Conservation (phyloP, 1,140 invertebrate genomes). For the Eufriesea mexicana region DNA sequence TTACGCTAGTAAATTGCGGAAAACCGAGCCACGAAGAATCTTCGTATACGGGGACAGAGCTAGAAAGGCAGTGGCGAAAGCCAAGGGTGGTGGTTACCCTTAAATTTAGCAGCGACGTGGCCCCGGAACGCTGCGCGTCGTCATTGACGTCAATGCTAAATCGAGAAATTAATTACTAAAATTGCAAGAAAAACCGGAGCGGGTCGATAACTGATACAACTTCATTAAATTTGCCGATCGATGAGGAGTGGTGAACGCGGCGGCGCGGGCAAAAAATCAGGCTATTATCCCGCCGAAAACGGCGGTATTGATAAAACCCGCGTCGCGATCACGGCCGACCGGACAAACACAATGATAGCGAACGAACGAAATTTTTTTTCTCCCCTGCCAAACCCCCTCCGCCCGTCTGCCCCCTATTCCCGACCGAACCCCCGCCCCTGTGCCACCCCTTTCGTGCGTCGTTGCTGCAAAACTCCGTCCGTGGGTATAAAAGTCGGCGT, state of each 20-base stretch:
- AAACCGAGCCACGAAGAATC: no score
- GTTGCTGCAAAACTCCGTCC: constrained; percentile 38
- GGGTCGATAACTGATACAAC: constrained; percentile 49
- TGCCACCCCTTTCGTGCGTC: constrained; percentile 7
- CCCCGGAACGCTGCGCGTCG: no score
- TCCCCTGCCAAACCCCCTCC: neutral
- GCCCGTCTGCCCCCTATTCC: neutral
- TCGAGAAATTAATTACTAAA: constrained; percentile 53
- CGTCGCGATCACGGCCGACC: constrained; percentile 52
- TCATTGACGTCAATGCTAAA: constrained; percentile 25
- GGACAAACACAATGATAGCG: constrained; percentile 52
- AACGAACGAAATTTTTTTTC: constrained; percentile 49
- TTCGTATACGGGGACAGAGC: no score
- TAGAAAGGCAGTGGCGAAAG: neutral
- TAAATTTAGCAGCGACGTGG: neutral
- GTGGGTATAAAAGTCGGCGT: constrained; percentile 52
- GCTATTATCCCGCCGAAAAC: constrained; percentile 54
- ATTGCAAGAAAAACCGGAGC: constrained; percentile 30
- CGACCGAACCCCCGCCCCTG: neutral
- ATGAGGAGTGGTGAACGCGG: constrained; percentile 36
- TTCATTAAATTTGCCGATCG: constrained; percentile 55
- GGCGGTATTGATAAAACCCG: constrained; percentile 50
- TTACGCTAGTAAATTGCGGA: no score
- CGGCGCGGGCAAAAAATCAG: constrained; percentile 45
- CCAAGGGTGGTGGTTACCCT: neutral